Evolutionary conservation across 2,888 invertebrate genomes (phyloP), one percentile per base, ranked within the genome.

Genomic region (Lysandra coridon): DNA sequence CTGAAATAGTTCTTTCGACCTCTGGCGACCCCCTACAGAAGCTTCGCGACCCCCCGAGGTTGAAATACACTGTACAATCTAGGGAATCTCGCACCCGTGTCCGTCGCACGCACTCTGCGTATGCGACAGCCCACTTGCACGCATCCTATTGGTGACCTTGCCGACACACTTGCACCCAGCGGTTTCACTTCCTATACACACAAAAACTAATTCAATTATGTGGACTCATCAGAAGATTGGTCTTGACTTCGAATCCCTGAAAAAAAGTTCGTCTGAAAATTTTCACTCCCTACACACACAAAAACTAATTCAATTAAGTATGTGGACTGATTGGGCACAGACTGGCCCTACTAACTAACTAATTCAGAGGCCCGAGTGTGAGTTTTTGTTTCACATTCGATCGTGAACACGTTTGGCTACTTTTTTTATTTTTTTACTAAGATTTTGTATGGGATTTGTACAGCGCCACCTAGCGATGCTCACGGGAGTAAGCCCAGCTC

Each of bases 91-190:
- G 85, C 88, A 86, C 84, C 4, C 14, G 30, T 12, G 37, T 81
- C 33, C 3, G 73, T 82, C 81, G 88, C 80, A 84, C 80, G 81
- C 6, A 30, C 76, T 80, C 83, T 79, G 81, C 12, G 33, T 78
- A 77, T 37, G 57, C 86, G 85, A 86, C 88, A 91, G 89, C 91
- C 92, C 90, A 92, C 88, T 92, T 91, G 90, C 87, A 86, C 89
- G 90, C 91, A 93, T 94, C 93, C 93, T 94, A 90, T 89, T 92
- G 79, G 89, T 90, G 92, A 92, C 93, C 93, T 92, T 92, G 92
- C 86, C 92, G 93, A 88, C 93, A 90, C 89, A 92, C 92, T 92
- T 92, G 90, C 86, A 86, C 85, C 86, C 83, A 82, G 82, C 82
- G 82, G 88, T 93, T 93, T 93, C 93, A 93, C 93, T 93, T 93